A percentile compares a stretch with the other conserved stretches of the same genome.
Conservation (phyloP, 2,113 vertebrate species). For the Ahaetulla prasina region DNA sequence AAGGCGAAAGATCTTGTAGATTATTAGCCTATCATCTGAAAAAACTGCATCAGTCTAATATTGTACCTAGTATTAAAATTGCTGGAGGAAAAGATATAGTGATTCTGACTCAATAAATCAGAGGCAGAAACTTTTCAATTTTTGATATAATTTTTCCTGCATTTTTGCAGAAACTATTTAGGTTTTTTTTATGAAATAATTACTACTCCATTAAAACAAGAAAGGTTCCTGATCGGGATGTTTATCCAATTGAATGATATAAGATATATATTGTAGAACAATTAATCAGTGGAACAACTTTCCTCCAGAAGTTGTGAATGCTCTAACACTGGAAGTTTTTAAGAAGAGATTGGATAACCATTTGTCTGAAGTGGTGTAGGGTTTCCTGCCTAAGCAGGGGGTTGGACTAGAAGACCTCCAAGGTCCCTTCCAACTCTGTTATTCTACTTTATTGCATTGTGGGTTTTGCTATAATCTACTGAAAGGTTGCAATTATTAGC, state of each 20-base stretch:
- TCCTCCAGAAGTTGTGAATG: too few species aligned
- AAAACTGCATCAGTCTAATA: neutral
- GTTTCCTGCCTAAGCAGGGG: too few species aligned
- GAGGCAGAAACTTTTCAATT: neutral
- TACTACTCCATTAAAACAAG: neutral
- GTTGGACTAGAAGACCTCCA: too few species aligned
- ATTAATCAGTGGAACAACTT: too few species aligned
- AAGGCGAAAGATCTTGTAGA: neutral
- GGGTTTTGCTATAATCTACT: neutral
- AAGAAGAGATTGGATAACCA: too few species aligned
- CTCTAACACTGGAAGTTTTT: too few species aligned
- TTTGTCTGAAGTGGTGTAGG: too few species aligned
- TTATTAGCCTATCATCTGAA: neutral
- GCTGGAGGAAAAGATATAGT: neutral
- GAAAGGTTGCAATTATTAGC: neutral
- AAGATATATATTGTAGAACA: neutral
- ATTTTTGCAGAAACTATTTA: neutral
- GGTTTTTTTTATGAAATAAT: neutral
- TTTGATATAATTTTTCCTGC: neutral
- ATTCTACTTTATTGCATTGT: too few species aligned
- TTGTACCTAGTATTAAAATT: neutral
- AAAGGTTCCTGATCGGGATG: neutral
- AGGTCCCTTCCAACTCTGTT: too few species aligned
- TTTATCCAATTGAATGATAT: neutral
- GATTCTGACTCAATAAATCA: neutral